phyloP scores from a whole-genome alignment of 2,113 vertebrate species.

The Scortum barcoo region DNA sequence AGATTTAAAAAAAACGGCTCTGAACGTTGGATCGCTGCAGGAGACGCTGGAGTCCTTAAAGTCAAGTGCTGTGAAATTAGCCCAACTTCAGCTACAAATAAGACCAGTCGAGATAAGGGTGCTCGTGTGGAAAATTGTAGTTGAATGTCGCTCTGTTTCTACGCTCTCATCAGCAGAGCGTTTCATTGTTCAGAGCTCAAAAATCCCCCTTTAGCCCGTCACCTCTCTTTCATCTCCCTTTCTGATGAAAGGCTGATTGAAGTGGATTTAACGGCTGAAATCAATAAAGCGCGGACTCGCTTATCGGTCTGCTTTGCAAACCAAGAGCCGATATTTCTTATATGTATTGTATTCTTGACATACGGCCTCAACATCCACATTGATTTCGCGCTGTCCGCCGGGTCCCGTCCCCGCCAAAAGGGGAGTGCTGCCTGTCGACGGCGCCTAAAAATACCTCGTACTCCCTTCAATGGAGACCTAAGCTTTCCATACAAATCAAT shows the following conservation, averaged over 20 bases:
- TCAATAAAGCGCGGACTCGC: constrained; percentile 52
- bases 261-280: constrained; percentile 49
- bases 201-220: background rate
- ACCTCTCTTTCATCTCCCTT: background rate
- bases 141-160: constrained; percentile 2
- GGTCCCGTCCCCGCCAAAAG: constrained; percentile 10
- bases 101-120: background rate
- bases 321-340: constrained; percentile 29
- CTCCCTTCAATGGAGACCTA: constrained; percentile 36
- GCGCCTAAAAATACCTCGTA: constrained; percentile 54
- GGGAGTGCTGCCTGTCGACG: constrained; percentile 30
- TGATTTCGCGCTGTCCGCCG: constrained; percentile 43
- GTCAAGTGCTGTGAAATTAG: constrained; percentile 28
- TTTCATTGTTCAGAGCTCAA: background rate
- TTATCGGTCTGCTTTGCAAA: constrained; percentile 27
- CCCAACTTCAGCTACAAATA: constrained; percentile 30
- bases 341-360: constrained; percentile 45
- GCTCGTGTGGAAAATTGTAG: constrained; percentile 17
- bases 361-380: constrained; percentile 39
- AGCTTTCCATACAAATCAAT: constrained; percentile 23
- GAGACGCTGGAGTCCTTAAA: constrained; percentile 25
- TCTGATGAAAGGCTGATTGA: constrained; percentile 27
- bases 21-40: constrained; percentile 2
- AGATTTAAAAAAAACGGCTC: constrained; percentile 6
- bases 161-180: constrained; percentile 1